Conservation (phyloP, 2,797 vertebrate genomes). For the Sebastes matsubarae region DNA sequence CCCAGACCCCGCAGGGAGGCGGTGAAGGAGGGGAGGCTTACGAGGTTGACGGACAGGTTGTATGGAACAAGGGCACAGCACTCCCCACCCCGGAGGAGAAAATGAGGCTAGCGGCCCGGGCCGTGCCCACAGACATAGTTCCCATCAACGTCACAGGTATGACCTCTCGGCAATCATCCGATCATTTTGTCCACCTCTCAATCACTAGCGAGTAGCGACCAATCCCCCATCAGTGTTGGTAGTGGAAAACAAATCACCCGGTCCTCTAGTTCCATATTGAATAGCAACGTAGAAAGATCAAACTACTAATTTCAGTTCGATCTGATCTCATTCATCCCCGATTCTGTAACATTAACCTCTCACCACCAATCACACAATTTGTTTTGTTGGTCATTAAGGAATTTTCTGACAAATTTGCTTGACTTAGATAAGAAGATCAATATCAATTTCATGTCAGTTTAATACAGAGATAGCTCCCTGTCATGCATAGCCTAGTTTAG, state of each 20-base stretch:
- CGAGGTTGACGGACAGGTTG: slow-evolving; percentile 72
- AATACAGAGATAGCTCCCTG: not conserved
- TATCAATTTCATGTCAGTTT: not conserved
- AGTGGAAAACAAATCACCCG: not conserved
- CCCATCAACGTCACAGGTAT: slow-evolving; percentile 95
- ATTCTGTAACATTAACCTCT: slow-evolving; percentile 6
- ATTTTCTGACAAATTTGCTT: slow-evolving; percentile 8
- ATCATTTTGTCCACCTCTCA: not conserved
- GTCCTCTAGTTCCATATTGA: not conserved
- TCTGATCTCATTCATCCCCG: not conserved
- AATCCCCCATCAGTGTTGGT: not conserved
- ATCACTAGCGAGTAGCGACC: slow-evolving; percentile 5
- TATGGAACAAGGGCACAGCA: slow-evolving; percentile 75
- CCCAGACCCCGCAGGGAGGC: slow-evolving; percentile 81
- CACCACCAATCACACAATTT: not conserved
- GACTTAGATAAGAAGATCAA: not conserved
- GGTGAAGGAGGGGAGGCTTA: slow-evolving; percentile 54
- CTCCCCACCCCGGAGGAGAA: slow-evolving; percentile 91
- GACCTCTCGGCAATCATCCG: slow-evolving; percentile 15
- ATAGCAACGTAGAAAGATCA: not conserved
- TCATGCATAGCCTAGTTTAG: not conserved
- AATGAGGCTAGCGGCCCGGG: slow-evolving; percentile 92
- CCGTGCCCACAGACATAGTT: slow-evolving; percentile 92
- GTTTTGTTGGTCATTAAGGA: slow-evolving; percentile 10
- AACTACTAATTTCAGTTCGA: slow-evolving; percentile 4